Conservation (phyloP, 1,140 invertebrate species). For the Pogonomyrmex barbatus region DNA sequence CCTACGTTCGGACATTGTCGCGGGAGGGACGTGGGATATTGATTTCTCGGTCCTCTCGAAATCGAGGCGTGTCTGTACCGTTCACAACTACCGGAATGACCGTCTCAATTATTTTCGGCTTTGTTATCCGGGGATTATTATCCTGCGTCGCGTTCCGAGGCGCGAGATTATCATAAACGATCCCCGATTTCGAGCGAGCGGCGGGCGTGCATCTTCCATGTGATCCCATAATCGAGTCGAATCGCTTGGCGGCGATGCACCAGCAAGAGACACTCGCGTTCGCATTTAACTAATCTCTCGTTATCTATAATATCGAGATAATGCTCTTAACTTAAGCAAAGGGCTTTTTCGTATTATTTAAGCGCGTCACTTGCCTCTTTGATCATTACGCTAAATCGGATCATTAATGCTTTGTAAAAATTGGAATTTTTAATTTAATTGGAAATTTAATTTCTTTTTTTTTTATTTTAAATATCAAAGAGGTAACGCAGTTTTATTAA, state of each 20-base stretch:
- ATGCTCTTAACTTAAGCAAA: not conserved
- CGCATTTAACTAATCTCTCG: not conserved
- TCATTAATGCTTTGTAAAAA: not conserved
- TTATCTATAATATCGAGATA: not conserved
- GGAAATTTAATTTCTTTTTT: not conserved
- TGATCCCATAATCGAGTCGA: not conserved
- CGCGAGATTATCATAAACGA: slow-evolving; percentile 30
- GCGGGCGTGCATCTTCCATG: too few relatives aligned
- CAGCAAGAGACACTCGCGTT: not conserved
- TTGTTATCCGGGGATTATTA: not conserved
- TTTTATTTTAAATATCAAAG: not conserved
- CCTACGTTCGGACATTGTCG: slow-evolving; percentile 56
- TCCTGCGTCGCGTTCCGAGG: not conserved
- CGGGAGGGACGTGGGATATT: slow-evolving; percentile 60
- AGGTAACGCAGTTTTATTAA: not conserved
- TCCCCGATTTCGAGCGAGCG: not conserved
- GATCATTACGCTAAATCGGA: not conserved
- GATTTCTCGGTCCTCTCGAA: slow-evolving; percentile 61
- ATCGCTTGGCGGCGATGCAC: not conserved
- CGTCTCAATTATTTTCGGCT: slow-evolving; percentile 28
- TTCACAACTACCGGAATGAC: slow-evolving; percentile 35
- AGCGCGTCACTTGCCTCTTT: not conserved
- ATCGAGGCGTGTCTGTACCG: slow-evolving; percentile 16
- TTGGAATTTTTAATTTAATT: not conserved
- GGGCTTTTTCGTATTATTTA: not conserved